phyloP scores from a whole-genome alignment of 2,797 vertebrate species.

The Siniperca scherzeri region DNA sequence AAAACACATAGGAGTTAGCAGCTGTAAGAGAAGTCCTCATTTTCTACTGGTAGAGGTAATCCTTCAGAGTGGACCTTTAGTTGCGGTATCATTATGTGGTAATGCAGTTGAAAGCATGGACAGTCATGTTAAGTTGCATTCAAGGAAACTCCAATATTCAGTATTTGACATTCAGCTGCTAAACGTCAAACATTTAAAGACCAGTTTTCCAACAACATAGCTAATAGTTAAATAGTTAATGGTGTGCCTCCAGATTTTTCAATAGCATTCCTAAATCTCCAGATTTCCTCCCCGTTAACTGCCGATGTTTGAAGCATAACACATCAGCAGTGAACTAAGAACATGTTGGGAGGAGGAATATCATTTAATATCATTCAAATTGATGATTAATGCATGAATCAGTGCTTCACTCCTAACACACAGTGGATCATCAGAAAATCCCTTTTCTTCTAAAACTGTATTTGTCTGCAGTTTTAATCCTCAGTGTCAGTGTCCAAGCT shows the following conservation, averaged over 20 bases:
- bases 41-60: not conserved
- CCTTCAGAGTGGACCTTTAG: not conserved
- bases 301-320: not conserved
- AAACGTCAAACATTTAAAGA: not conserved
- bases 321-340: not conserved
- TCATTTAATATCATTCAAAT: slow-evolving; percentile 25
- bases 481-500: not conserved
- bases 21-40: not conserved
- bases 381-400: slow-evolving; percentile 26
- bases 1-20: not conserved
- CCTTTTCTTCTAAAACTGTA: not conserved
- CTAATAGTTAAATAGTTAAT: not conserved
- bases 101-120: too few relatives aligned
- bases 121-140: not conserved
- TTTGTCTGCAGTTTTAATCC: not conserved
- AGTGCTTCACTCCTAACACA: not conserved
- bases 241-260: not conserved
- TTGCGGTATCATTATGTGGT: not conserved
- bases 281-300: not conserved
- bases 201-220: not conserved
- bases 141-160: not conserved
- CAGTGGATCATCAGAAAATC: not conserved
- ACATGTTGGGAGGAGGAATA: not conserved
- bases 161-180: not conserved
- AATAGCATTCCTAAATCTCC: not conserved